These are phyloP conservation scores for Zeugodacus cucurbitae DNA, from an alignment of 1,140 invertebrate genomes.

Conservation along the genomic window DNA sequence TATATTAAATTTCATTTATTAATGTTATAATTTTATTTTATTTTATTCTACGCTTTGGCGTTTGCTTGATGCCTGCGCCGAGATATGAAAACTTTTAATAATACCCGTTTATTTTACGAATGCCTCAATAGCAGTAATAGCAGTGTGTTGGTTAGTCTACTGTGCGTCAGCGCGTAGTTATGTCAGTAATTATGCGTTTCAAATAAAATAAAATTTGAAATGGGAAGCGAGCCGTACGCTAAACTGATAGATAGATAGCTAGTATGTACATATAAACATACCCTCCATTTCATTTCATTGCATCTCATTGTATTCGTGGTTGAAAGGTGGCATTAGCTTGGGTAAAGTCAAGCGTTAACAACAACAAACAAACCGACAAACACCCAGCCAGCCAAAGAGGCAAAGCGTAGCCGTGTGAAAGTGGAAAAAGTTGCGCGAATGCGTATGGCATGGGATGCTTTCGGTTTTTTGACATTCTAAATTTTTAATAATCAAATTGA, in stretches of 20 bases:
- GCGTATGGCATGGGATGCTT: not conserved
- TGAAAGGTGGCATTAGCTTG: not conserved
- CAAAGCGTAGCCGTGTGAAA: not conserved
- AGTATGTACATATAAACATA: not conserved
- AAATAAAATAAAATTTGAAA: not conserved
- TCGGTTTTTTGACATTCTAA: constrained; percentile 1
- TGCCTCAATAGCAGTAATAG: not conserved
- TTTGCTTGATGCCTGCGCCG: not conserved
- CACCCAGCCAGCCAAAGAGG: not conserved
- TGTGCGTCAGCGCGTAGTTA: not conserved
- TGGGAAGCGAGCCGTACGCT: not conserved
- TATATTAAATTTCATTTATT: constrained; percentile 3
- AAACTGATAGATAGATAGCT: not conserved
- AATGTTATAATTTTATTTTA: not conserved
- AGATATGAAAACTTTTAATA: constrained; percentile 32
- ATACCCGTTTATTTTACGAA: not conserved
- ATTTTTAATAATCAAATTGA: constrained; percentile 34
- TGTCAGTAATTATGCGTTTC: not conserved
- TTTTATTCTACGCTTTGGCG: not conserved
- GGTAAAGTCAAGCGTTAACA: not conserved
- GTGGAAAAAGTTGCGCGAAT: not conserved
- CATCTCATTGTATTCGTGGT: not conserved
- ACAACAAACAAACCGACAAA: not conserved
- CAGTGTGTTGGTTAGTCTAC: not conserved
- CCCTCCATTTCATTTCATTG: too few relatives aligned